Conservation (phyloP, 2,113 vertebrate genomes). For the Marmota monax region DNA sequence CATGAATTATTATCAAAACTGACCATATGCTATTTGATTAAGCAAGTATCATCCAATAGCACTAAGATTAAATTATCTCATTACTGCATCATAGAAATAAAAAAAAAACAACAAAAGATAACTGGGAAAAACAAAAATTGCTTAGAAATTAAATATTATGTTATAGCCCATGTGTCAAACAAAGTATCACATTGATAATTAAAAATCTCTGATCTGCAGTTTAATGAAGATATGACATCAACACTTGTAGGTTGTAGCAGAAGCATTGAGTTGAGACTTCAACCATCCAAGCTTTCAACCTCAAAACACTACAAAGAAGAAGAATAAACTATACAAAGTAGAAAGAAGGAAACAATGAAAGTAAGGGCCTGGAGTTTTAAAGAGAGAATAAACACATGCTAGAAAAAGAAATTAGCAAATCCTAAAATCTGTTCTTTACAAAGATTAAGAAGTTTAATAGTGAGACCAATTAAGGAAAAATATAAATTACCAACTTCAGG, state of each 20-base stretch:
- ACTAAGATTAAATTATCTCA: background rate
- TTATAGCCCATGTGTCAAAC: background rate
- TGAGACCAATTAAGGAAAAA: background rate
- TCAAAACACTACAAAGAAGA: background rate
- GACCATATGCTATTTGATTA: background rate
- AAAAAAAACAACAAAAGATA: background rate
- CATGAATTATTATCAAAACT: background rate
- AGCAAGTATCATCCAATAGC: background rate
- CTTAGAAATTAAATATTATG: background rate
- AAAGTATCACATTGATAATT: background rate
- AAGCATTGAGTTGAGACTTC: background rate
- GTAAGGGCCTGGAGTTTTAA: background rate
- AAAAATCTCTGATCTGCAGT: slow-evolving; percentile 3
- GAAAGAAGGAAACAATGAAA: background rate
- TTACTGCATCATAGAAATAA: background rate
- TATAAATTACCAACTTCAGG: background rate
- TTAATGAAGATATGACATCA: background rate
- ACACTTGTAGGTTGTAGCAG: background rate
- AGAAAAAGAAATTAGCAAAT: background rate
- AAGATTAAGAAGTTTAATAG: background rate
- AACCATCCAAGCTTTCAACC: background rate
- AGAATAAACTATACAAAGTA: background rate
- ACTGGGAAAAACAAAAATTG: background rate
- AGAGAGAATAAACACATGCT: background rate
- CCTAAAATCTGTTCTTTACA: background rate